Conservation (phyloP, 2,888 invertebrate species). For the Papilio demoleus region DNA sequence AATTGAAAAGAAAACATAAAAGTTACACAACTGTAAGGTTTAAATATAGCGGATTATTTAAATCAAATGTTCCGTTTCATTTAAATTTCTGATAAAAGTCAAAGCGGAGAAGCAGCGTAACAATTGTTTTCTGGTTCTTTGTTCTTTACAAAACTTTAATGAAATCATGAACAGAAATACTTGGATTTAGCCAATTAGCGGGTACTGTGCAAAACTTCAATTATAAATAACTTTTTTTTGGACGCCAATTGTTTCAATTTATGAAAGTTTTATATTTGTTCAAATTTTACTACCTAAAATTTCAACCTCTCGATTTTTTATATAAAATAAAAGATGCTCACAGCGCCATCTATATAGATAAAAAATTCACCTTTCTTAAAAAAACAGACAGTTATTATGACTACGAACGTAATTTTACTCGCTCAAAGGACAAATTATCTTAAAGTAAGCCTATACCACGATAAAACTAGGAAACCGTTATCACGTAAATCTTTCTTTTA, state of each 20-base stretch:
- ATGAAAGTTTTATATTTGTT: background rate
- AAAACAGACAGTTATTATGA: background rate
- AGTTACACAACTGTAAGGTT: background rate
- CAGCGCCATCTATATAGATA: background rate
- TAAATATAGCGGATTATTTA: background rate
- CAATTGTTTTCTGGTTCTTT: slow-evolving; percentile 23
- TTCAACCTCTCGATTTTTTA: too few relatives aligned
- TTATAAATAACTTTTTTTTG: slow-evolving; percentile 5
- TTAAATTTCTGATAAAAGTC: slow-evolving; percentile 16
- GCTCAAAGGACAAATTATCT: background rate
- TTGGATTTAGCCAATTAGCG: slow-evolving; percentile 18
- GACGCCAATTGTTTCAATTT: background rate
- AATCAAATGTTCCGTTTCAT: slow-evolving; percentile 4
- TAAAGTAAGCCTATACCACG: background rate
- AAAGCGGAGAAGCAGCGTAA: slow-evolving; percentile 7
- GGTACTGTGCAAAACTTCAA: slow-evolving; percentile 2
- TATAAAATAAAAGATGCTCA: too few relatives aligned
- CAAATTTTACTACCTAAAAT: too few relatives aligned
- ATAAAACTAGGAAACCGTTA: background rate
- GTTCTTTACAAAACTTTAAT: slow-evolving; percentile 18
- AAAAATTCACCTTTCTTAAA: background rate
- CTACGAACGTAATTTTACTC: too few relatives aligned
- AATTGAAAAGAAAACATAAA: background rate
- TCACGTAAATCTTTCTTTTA: slow-evolving; percentile 23
- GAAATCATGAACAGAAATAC: slow-evolving; percentile 6